These are phyloP conservation scores for Cheilosia urbana DNA, from an alignment of 2,888 invertebrate genomes.

Conservation along the genomic window DNA sequence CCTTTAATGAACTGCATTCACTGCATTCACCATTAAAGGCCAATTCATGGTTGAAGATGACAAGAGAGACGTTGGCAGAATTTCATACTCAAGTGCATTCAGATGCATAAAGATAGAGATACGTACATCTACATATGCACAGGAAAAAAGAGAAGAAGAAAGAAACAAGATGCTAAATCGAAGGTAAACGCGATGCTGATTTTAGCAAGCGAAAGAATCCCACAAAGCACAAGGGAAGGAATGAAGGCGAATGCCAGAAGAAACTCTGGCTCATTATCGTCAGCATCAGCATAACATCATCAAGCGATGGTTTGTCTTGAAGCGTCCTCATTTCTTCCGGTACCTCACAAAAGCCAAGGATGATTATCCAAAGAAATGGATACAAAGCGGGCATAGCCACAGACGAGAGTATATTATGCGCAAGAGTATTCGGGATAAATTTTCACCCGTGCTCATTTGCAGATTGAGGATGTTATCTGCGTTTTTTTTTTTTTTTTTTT, in stretches of 20 bases:
- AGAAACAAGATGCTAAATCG: slow-evolving; percentile 61
- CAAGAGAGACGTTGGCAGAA: slow-evolving; percentile 25
- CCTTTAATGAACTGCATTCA: slow-evolving; percentile 72
- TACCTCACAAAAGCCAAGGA: slow-evolving; percentile 58
- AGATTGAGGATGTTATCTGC: no score
- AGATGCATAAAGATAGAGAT: slow-evolving; percentile 24
- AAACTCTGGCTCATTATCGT: slow-evolving; percentile 52
- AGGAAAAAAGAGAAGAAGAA: neutral
- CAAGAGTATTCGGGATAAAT: neutral
- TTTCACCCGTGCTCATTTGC: neutral
- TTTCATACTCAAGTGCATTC: slow-evolving; percentile 56
- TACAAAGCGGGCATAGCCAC: neutral
- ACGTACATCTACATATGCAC: neutral
- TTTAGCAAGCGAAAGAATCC: slow-evolving; percentile 35
- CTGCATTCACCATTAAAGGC: slow-evolving; percentile 73
- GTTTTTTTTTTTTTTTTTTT: no score
- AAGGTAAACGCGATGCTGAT: slow-evolving; percentile 63
- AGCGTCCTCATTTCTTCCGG: slow-evolving; percentile 68
- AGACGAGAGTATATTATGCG: neutral
- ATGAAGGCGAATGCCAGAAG: neutral
- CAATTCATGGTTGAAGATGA: slow-evolving; percentile 73
- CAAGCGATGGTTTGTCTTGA: slow-evolving; percentile 70
- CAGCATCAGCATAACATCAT: slow-evolving; percentile 76
- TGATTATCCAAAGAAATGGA: slow-evolving; percentile 51
- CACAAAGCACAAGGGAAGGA: slow-evolving; percentile 25